Evolutionary conservation across 2,113 vertebrate species (phyloP), one percentile per base, ranked within the genome.

Genomic region (Ptilorrhoa leucosticta): DNA sequence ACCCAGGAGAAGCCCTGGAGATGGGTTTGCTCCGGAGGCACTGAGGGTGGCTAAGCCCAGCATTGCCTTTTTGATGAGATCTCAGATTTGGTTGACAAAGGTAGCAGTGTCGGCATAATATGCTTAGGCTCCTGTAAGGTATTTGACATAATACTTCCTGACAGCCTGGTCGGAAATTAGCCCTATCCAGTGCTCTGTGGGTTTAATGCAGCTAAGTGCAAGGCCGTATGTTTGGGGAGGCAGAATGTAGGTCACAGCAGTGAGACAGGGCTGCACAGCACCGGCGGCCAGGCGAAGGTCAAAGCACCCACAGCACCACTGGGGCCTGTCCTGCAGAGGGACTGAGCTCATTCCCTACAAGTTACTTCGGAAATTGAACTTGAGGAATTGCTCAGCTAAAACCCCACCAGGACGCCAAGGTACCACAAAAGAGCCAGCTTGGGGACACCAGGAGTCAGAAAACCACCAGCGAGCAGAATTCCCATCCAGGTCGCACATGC

Each of bases 61-160:
- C 79, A 24, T 44, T 48, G 71, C 61, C 76, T 89, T 93, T 83
- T 22, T 93, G 66, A 96, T 93, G 92, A 85, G 87, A 58, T 37
- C 86, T 83, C 90, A 66, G 82, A 40, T 96, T 80, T 77, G 71
- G 63, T 60, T 85, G 88, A 86, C 91, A 94, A 94, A 87, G 90
- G 93, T 96, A 66, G 92, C 95, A 90, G 79, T 31, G 75, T 93
- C 0, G 35, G 92, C 82, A 86, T 58, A 94, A 95, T 78, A 70
- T 28, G 79, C 76, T 96, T 88, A 86, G 93, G 68, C 71, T 95
- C 89, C 89, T 95, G 81, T 91, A 71, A 87, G 94, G 87, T 87
- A 87, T 87, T 94, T 96, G 96, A 97, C 73, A 54, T 96, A 70
- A 95, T 81, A 15, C 40, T 51, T 90, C 82, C 60, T 96, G 95